Percentiles rank a stretch among this genome's conserved stretches.
phyloP scores from a whole-genome alignment of 2,888 invertebrate genomes.

The Cheiracanthium punctorium region DNA sequence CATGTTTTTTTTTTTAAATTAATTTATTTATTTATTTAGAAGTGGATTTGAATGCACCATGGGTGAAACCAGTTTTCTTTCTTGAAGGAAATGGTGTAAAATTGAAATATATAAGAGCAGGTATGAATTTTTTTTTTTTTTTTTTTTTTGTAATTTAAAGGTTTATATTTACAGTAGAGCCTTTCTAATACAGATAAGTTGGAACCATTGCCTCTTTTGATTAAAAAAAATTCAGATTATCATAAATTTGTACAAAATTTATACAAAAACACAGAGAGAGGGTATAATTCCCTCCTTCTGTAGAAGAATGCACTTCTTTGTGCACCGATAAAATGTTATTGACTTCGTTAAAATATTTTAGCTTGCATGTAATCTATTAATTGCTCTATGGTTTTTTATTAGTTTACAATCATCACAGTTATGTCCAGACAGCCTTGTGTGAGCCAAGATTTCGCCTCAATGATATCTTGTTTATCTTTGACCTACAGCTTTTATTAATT shows the following conservation, averaged over 20 bases:
- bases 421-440: too few relatives aligned
- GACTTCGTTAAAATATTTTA: too few relatives aligned
- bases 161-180: too few relatives aligned
- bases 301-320: too few relatives aligned
- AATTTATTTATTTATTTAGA: constrained; percentile 14
- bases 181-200: not conserved
- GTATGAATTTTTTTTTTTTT: constrained; percentile 11
- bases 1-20: not conserved
- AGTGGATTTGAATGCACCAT: constrained; percentile 18
- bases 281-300: too few relatives aligned
- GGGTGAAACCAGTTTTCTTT: constrained; percentile 55
- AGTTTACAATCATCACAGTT: not conserved
- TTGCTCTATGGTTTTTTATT: not conserved
- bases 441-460: too few relatives aligned
- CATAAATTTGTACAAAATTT: not conserved
- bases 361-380: too few relatives aligned
- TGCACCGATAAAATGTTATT: too few relatives aligned
- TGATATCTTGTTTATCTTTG: too few relatives aligned
- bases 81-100: constrained; percentile 59
- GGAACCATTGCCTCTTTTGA: not conserved
- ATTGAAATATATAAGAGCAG: constrained; percentile 56
- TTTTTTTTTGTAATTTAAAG: not conserved
- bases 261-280: too few relatives aligned
- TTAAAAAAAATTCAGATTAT: not conserved
- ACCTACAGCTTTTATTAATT: too few relatives aligned